These are phyloP conservation scores for Caenorhabditis remanei DNA, from an alignment of 1,140 invertebrate species.

Conservation along the genomic window DNA sequence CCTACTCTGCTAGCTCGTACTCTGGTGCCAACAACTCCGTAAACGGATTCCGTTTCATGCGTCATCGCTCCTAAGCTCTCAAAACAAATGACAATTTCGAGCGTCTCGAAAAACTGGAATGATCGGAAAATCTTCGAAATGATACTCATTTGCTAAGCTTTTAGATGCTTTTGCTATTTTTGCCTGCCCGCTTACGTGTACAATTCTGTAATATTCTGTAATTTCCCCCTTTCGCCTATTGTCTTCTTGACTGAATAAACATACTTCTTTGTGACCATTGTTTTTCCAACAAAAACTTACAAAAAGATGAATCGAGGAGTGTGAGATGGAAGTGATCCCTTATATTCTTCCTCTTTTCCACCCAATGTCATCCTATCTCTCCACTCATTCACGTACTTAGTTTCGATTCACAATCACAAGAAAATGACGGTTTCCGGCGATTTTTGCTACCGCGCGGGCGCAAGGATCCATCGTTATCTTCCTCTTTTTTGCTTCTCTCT, in stretches of 20 bases:
- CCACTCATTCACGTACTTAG: conserved; percentile 21
- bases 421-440: conserved; percentile 34
- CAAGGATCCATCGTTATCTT: conserved; percentile 34
- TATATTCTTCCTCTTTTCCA: conserved; percentile 11
- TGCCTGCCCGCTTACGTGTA: conserved; percentile 52
- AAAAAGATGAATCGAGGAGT: not conserved
- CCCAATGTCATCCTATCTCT: conserved; percentile 8
- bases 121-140: conserved; percentile 42
- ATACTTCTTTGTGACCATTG: not conserved
- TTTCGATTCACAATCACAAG: conserved; percentile 28
- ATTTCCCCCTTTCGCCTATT: not conserved
- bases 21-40: conserved; percentile 23
- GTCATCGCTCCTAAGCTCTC: conserved; percentile 31
- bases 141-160: conserved; percentile 55
- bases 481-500: not conserved
- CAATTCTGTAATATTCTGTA: conserved; percentile 10
- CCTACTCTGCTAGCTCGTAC: conserved; percentile 39
- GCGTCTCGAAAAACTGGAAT: conserved; percentile 35
- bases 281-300: not conserved
- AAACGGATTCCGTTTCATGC: conserved; percentile 53
- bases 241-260: conserved; percentile 17
- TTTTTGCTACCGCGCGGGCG: not conserved
- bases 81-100: conserved; percentile 26
- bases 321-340: not conserved
- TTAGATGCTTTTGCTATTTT: conserved; percentile 47